These are phyloP conservation scores for Standfussiana lucernea DNA, from an alignment of 2,888 invertebrate genomes.

Conservation along the genomic window DNA sequence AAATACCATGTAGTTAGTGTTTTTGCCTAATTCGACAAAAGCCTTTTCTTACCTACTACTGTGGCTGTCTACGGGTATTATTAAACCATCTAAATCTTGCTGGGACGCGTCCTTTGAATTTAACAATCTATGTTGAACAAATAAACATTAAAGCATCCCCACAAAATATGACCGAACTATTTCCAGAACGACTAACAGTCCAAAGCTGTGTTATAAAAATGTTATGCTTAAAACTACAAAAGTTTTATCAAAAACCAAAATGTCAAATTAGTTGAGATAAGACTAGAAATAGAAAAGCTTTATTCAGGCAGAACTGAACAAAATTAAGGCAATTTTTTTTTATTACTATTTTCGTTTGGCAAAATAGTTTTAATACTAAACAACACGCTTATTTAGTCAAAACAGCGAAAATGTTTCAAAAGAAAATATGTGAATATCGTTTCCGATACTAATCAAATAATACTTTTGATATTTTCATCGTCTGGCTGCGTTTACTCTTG, in stretches of 20 bases:
- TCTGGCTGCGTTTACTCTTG: background rate
- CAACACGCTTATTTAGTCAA: background rate
- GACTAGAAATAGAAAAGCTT: background rate
- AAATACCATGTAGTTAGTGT: background rate
- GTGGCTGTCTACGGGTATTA: background rate
- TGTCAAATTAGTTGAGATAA: background rate
- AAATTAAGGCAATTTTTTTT: background rate
- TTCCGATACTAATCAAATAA: background rate
- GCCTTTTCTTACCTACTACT: background rate
- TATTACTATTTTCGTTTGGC: conserved; percentile 9
- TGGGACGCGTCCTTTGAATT: background rate
- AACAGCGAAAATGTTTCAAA: background rate
- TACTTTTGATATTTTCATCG: background rate
- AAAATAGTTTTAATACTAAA: background rate
- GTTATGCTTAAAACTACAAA: conserved; percentile 13
- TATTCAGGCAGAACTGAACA: background rate
- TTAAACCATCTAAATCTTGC: background rate
- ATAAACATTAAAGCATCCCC: background rate
- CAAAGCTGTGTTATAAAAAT: conserved; percentile 10
- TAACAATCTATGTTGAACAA: background rate
- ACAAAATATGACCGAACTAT: conserved; percentile 1
- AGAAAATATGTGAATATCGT: background rate
- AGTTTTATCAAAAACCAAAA: background rate
- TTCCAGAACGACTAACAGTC: background rate
- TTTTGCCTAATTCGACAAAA: background rate